phyloP scores from a whole-genome alignment of 1,140 invertebrate species.

The Cydia pomonella region DNA sequence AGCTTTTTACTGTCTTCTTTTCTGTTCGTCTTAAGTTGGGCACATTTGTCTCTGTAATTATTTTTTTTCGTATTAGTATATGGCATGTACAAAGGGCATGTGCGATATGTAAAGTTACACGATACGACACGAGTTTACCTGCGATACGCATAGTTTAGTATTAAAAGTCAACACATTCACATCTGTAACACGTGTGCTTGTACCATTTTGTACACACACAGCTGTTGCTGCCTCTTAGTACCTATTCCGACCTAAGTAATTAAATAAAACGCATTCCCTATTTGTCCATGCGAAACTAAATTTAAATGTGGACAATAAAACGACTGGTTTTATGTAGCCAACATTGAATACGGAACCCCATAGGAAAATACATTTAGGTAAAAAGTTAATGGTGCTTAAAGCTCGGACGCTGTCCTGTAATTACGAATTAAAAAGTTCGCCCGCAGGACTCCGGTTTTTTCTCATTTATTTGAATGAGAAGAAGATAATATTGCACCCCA shows the following conservation, averaged over 20 bases:
- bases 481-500: slow-evolving; percentile 75
- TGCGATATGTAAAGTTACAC: too few relatives aligned
- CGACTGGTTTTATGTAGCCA: slow-evolving; percentile 40
- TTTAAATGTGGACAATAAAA: slow-evolving; percentile 47
- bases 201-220: too few relatives aligned
- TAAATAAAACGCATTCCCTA: slow-evolving; percentile 12
- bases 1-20: slow-evolving; percentile 16
- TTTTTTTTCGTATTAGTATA: background rate
- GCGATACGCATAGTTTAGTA: too few relatives aligned
- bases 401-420: slow-evolving; percentile 76
- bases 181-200: too few relatives aligned
- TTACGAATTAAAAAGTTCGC: slow-evolving; percentile 80
- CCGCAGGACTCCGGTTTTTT: slow-evolving; percentile 74
- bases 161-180: too few relatives aligned
- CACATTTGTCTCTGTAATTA: slow-evolving; percentile 13
- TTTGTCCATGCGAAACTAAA: slow-evolving; percentile 35
- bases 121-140: too few relatives aligned
- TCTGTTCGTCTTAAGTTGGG: slow-evolving; percentile 25
- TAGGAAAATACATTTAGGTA: slow-evolving; percentile 60
- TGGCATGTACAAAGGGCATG: too few relatives aligned
- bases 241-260: slow-evolving; percentile 38
- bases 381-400: slow-evolving; percentile 79
- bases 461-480: slow-evolving; percentile 74
- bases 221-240: too few relatives aligned
- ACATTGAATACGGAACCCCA: slow-evolving; percentile 41